Evolutionary conservation across 2,888 invertebrate genomes (phyloP).

Genomic region (Coleophora flavipennella): DNA sequence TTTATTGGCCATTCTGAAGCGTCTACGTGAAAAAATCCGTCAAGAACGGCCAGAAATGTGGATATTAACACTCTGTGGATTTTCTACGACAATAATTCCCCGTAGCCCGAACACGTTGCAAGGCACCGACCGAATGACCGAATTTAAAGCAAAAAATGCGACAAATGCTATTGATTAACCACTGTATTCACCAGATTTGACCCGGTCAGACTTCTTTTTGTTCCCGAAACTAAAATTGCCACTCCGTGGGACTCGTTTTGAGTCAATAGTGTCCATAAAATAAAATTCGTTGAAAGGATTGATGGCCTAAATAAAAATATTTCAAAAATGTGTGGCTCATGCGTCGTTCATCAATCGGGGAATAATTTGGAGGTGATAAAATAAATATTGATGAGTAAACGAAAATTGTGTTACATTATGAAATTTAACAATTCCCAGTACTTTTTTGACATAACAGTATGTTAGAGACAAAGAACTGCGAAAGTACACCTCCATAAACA

Average conservation of each 20-base stretch:
- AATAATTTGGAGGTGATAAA: not conserved
- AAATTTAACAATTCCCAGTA: too few relatives aligned
- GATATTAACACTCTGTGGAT: not conserved
- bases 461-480: too few relatives aligned
- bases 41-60: not conserved
- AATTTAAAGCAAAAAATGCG: not conserved
- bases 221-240: slow-evolving; percentile 11
- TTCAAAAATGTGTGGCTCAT: not conserved
- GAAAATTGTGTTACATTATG: too few relatives aligned
- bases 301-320: not conserved
- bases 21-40: not conserved
- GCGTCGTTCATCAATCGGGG: not conserved
- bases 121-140: too few relatives aligned
- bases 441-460: too few relatives aligned
- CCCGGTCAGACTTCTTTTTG: not conserved
- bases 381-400: not conserved
- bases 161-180: slow-evolving; percentile 3
- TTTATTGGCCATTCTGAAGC: too few relatives aligned
- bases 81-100: not conserved
- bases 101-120: not conserved
- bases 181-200: slow-evolving; percentile 4
- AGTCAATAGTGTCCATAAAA: slow-evolving; percentile 9
- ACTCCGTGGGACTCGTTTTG: slow-evolving; percentile 11
- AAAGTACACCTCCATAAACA: too few relatives aligned
- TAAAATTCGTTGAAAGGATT: not conserved